Conservation (phyloP, 2,797 vertebrate species). For the Delichon dasypus region DNA sequence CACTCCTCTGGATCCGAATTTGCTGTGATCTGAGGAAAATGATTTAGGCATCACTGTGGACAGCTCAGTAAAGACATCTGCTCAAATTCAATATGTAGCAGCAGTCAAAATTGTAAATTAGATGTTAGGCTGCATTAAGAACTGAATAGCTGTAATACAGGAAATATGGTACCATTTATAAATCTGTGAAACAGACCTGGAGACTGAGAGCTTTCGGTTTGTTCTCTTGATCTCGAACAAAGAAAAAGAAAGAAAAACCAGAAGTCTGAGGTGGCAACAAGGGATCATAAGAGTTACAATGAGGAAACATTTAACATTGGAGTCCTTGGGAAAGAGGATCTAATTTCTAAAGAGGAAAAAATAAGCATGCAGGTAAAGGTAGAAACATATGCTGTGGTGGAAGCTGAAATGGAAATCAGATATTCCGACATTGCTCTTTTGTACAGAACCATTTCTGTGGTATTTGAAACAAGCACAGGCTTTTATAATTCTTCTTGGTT, state of each 20-base stretch:
- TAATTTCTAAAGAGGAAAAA: slow-evolving; percentile 34
- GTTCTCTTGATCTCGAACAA: slow-evolving; percentile 39
- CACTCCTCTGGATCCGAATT: not conserved
- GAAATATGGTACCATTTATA: slow-evolving; percentile 60
- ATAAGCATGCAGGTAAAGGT: slow-evolving; percentile 4
- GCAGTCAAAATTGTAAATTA: slow-evolving; percentile 63
- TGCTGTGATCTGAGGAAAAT: not conserved
- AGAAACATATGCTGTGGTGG: not conserved
- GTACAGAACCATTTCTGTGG: not conserved
- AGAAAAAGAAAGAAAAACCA: not conserved
- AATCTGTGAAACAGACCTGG: slow-evolving; percentile 54
- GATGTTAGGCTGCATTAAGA: slow-evolving; percentile 60
- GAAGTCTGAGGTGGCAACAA: slow-evolving; percentile 20
- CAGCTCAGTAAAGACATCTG: slow-evolving; percentile 52
- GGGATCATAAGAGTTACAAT: not conserved
- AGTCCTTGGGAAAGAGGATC: not conserved
- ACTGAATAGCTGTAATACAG: slow-evolving; percentile 20
- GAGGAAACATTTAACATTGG: slow-evolving; percentile 29
- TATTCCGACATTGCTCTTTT: not conserved
- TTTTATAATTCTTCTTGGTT: not conserved
- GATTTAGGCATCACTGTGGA: not conserved
- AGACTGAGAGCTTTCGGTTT: slow-evolving; percentile 18
- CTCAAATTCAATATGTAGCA: slow-evolving; percentile 47
- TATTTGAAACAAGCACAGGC: not conserved
- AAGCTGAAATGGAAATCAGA: slow-evolving; percentile 1